These are phyloP conservation scores for Zaprionus davidi DNA, from an alignment of 1,140 invertebrate genomes.

Conservation along the genomic window DNA sequence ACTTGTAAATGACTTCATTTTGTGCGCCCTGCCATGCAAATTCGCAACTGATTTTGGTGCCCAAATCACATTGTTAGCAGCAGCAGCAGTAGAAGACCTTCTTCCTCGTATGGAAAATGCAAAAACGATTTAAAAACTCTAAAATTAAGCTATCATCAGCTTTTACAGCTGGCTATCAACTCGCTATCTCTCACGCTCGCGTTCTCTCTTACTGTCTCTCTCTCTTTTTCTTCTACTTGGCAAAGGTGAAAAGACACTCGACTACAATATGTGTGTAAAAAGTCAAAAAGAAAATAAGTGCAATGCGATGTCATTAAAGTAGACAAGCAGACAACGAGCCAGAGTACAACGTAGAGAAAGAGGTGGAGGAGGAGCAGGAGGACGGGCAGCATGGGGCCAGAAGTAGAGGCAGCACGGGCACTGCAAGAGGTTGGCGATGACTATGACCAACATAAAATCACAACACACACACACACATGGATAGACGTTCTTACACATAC, in stretches of 20 bases:
- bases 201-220: not conserved
- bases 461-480: slow-evolving; percentile 48
- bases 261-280: slow-evolving; percentile 52
- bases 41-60: slow-evolving; percentile 75
- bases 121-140: slow-evolving; percentile 79
- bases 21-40: slow-evolving; percentile 63
- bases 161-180: slow-evolving; percentile 70
- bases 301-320: slow-evolving; percentile 80
- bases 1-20: slow-evolving; percentile 72
- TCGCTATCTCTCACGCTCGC: slow-evolving; percentile 1
- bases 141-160: slow-evolving; percentile 82
- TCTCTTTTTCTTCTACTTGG: not conserved
- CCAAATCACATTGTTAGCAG: slow-evolving; percentile 70
- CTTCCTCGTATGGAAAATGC: slow-evolving; percentile 53
- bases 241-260: slow-evolving; percentile 32
- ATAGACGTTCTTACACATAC: slow-evolving; percentile 9
- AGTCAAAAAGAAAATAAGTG: slow-evolving; percentile 77
- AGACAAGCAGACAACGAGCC: slow-evolving; percentile 68
- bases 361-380: not conserved
- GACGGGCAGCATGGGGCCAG: not conserved
- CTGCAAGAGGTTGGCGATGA: slow-evolving; percentile 41
- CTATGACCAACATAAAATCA: slow-evolving; percentile 77
- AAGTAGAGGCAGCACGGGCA: not conserved
- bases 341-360: slow-evolving; percentile 1
- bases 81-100: not conserved